Base-by-base conservation (phyloP, 2,888 invertebrate species). In the Blastobasis lacticolella region DNA sequence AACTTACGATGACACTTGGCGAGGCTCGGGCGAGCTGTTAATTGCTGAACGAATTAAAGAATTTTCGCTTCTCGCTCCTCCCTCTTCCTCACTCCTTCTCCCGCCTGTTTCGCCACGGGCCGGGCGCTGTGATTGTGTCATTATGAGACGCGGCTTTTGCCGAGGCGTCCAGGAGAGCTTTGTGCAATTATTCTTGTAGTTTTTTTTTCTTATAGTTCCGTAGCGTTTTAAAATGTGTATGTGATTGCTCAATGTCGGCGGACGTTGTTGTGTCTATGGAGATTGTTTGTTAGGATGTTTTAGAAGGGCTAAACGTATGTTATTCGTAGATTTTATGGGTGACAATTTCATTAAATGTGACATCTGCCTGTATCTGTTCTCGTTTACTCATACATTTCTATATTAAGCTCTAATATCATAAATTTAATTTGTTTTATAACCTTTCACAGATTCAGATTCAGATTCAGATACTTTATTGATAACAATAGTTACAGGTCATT, bases 1-100 rank as follows among this genome's bases (percentile, higher is more conserved):
- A 86, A 88, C 86, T 87, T 88, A 87, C 80, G 87, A 87, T 87
- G 87, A 86, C 86, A 88, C 87, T 88, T 87, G 83, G 83, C 85
- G 70, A 69, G 68, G 77, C 78, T 68, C 70, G 69, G 71, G 70
- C 62, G 62, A 72, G 61, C 71, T 81, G 78, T 85, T 87, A 88
- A 88, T 87, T 87, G 86, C 86, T 64, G 66, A 69, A 81, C 80
- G 71, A 81, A 86, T 87, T 87, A 86, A 86, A 84, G 82, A 85
- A 83, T 82, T 87, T 81, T 76, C 78, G 74, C 81, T 81, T 77
- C 77, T 75, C 51, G 50, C 41, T 65, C 64, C 45, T 8, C 42
- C n/a, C 8, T 6, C 42, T 5, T 8, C 42, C n/a, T 9, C n/a
- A 9, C 40, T 9, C 40, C 9, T 8, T 8, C 8, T 9, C 42